Evolutionary conservation across 2,888 invertebrate species (phyloP), one percentile per base, ranked within the genome.

Genomic region (Spisula subtruncata): DNA sequence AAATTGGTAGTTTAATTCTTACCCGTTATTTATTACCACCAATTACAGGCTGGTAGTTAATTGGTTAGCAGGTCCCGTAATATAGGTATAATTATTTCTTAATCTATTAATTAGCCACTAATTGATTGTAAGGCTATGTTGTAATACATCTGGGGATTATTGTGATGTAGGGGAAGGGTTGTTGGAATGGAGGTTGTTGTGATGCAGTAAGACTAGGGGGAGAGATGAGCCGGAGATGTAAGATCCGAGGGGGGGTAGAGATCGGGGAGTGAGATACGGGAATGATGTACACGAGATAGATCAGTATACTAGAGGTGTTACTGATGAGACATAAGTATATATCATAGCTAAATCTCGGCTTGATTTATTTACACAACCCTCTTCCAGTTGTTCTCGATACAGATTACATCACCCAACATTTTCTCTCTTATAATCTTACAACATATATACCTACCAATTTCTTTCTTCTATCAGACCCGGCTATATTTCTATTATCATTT

Each of bases 331-430:
- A 14, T 20, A 46, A 12, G 51, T 4, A 46, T 48, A 86, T 86
- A 56, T 54, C 85, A 56, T 60, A 35, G 85, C 20, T 56, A 56
- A 41, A 80, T 56, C 32, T 75, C 35, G 32, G 16, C 16, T 41
- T 85, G 48, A 85, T 85, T 85, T 85, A 85, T 85, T 85, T 80
- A 41, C 51, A 32, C 54, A 54, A 48, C 41, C 18, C n/a, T 84
- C 71, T 75, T 71, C 71, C 66, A 75, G 71, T 41, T 51, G 51
- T 46, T 75, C 1, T 35, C n/a, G 75, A 75, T 75, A 75, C 6
- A 16, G 75, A 18, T 75, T 0, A 75, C 35, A 35, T 35, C 35
- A 75, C 1, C 6, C 35, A 75, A 32, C 35, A 35, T 32, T 75
- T 75, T 18, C 35, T 35, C 4, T 60, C 75, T 18, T 75, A 32